Evolutionary conservation across 2,113 vertebrate species (phyloP).

Genomic region (Phrynosoma platyrhinos): DNA sequence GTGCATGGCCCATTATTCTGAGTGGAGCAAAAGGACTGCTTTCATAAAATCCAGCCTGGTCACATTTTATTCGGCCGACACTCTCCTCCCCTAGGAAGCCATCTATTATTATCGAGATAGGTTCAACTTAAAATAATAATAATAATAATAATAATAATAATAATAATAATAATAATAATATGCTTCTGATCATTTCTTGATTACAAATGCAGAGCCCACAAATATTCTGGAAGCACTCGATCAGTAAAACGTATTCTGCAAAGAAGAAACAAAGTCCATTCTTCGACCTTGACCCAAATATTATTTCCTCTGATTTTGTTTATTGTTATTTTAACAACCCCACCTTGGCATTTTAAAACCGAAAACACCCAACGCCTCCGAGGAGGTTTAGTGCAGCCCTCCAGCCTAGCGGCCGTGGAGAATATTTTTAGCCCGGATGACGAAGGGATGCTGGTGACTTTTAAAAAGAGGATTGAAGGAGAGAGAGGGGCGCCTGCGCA

Average conservation of each 20-base stretch:
- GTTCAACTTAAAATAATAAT: background rate
- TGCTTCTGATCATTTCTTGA: background rate
- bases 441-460: background rate
- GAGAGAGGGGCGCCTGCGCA: background rate
- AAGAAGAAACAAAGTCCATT: background rate
- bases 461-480: background rate
- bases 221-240: background rate
- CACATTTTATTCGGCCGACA: background rate
- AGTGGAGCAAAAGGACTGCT: background rate
- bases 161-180: no score
- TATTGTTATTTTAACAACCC: background rate
- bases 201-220: background rate
- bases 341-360: background rate
- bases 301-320: background rate
- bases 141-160: background rate
- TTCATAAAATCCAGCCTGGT: no score
- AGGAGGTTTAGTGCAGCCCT: background rate
- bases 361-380: background rate
- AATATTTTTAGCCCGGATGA: background rate
- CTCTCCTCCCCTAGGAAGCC: background rate
- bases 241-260: no score
- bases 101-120: background rate
- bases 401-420: background rate
- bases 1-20: background rate
- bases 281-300: constrained; percentile 28